Conservation (phyloP, 2,888 invertebrate species). For the Nebria salina region DNA sequence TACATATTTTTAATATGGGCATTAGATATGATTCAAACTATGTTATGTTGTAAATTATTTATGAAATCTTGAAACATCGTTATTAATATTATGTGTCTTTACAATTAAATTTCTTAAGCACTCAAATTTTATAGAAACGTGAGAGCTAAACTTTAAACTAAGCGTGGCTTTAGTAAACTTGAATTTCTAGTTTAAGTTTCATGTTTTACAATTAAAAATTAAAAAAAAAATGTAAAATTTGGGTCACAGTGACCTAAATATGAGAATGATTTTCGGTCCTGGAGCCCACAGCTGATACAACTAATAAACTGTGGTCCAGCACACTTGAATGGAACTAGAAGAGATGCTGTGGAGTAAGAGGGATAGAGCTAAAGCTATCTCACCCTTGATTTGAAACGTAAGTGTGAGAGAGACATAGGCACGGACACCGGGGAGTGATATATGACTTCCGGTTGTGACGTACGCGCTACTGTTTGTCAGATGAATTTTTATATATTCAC, state of each 20-base stretch:
- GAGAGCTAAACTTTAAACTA: too few species aligned
- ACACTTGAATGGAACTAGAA: neutral
- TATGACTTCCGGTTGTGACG: slow-evolving; percentile 34
- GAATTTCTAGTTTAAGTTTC: too few species aligned
- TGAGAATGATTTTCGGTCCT: neutral
- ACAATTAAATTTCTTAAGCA: too few species aligned
- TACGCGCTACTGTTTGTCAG: slow-evolving; percentile 18
- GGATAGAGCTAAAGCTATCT: neutral
- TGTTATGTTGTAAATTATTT: too few species aligned
- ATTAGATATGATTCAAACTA: too few species aligned
- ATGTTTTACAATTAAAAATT: too few species aligned
- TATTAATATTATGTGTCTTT: too few species aligned
- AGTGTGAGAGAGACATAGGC: neutral
- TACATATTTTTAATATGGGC: too few species aligned
- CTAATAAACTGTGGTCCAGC: neutral
- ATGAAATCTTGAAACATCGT: too few species aligned
- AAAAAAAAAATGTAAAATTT: neutral
- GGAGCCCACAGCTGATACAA: neutral
- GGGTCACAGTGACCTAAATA: neutral
- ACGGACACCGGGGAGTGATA: slow-evolving; percentile 25
- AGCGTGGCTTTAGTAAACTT: too few species aligned
- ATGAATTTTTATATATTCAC: slow-evolving; percentile 8
- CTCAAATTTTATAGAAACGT: too few species aligned
- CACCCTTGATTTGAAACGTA: neutral
- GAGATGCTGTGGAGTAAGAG: neutral